Evolutionary conservation across 2,888 invertebrate genomes (phyloP), one percentile per base, ranked within the genome.

Genomic region (Phyto melanocephala): DNA sequence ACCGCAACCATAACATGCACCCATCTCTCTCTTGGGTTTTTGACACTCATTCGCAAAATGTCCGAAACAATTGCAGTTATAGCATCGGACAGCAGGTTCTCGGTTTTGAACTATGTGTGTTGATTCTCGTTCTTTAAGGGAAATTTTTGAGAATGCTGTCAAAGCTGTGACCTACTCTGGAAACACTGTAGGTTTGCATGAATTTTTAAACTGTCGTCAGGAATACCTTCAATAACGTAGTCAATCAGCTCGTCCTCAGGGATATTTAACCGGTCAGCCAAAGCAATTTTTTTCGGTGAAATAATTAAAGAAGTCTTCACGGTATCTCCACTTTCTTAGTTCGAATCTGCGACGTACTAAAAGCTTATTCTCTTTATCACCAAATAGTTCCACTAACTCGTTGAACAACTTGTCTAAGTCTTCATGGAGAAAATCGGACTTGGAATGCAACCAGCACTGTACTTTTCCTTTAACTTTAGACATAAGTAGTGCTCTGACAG

Each of bases 1-100:
- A 1, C 79, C 72, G 10, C 83, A 83, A 10, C 37, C 83, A 52
- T 72, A 80, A 40, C 81, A 81, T 0, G 79, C 81, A 8, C 84
- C 84, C 8, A 47, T 6, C 28, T 79, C 67, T 22, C 76, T 63
- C 35, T 72, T 79, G 5, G 76, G 68, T 28, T 84, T 81, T 8
- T 52, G 42, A 22, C 71, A 78, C 1, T 78, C 74, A 7, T 24
- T 24, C 1, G 80, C 80, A 33, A 20, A 78, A 47, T 83, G 80
- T 15, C 83, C 83, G 28, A 70, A 2, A 1, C 52, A 65, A 54
- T 68, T 81, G 20, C 75, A 84, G 24, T 84, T 79, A 17, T 72
- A 84, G 28, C 83, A 83, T 5, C 78, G 45, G 2, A 68, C 15
- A 11, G 8, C 35, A 8, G 11, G 11, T 56, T 70, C 28, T 15